Percentiles rank a stretch among this genome's conserved stretches.
Evolutionary conservation across 2,888 invertebrate genomes (phyloP).

Genomic region (Lithosia quadra): DNA sequence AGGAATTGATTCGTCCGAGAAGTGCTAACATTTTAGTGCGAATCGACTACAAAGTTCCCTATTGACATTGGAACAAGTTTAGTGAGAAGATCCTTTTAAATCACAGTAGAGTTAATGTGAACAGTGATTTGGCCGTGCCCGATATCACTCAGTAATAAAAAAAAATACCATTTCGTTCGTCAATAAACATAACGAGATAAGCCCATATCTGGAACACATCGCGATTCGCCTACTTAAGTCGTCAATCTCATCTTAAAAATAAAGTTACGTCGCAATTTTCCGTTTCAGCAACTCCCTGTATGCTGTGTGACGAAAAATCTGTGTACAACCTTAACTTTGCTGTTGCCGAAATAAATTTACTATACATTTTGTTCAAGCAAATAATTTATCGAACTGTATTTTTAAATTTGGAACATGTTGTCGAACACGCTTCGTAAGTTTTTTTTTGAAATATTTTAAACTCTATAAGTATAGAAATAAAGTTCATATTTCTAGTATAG

Average conservation of each 20-base stretch:
- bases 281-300: constrained; percentile 76
- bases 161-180: constrained; percentile 31
- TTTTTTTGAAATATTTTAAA: constrained; percentile 33
- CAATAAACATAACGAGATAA: constrained; percentile 69
- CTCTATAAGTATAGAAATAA: constrained; percentile 32
- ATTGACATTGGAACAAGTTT: too few relatives aligned
- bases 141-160: not conserved
- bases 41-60: too few relatives aligned
- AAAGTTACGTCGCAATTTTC: constrained; percentile 85
- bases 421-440: constrained; percentile 35
- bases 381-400: constrained; percentile 35
- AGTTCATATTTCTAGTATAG: constrained; percentile 27
- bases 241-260: constrained; percentile 83
- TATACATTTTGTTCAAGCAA: constrained; percentile 25
- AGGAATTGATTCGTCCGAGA: too few relatives aligned
- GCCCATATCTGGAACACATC: constrained; percentile 65
- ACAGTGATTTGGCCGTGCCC: not conserved
- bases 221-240: constrained; percentile 70
- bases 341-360: constrained; percentile 20
- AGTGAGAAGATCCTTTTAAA: not conserved
- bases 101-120: not conserved
- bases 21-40: too few relatives aligned
- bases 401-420: constrained; percentile 59
- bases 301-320: constrained; percentile 75
- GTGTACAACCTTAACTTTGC: constrained; percentile 47